Evolutionary conservation across 2,888 invertebrate species (phyloP), one percentile per base, ranked within the genome.

Genomic region (Lampropteryx suffumata): DNA sequence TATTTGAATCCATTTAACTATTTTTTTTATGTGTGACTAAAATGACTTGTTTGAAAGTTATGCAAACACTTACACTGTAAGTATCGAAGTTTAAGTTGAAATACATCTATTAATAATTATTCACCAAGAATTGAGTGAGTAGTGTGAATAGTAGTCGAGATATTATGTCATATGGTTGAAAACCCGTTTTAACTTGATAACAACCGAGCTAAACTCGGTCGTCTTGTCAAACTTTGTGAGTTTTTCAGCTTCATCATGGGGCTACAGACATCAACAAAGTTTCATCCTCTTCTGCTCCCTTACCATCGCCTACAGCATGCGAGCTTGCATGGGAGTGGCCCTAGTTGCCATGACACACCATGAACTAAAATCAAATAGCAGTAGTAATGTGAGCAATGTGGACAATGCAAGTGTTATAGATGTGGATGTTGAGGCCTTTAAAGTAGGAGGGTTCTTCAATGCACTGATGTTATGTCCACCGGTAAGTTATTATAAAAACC

Each of bases 241-340:
- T 32, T 13, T 49, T 52, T 36, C 27, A 75, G 70, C 71, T 63
- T 64, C 74, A 74, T 74, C 66, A 56, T 86, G 76, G 74, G 86
- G 87, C 1, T 71, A 72, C 51, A 81, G 94, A 32, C 94, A 94
- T 65, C 77, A 91, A 27, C 94, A 94, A 70, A 87, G 91, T 11
- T 50, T 92, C 0, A 74, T 94, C 36, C 74, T 94, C 36, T 92
- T 94, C 61, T 67, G 90, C 9, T 86, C 92, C 1, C 76, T 93
- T 11, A 82, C 92, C 0, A 86, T 92, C 32, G 93, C 92, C 1
- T 94, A 93, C 73, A 92, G 92, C 7, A 90, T 93, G 79, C 79
- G 94, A 50, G 87, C 93, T 0, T 92, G 92, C 56, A 89, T 94
- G 73, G 94, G 94, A 0, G 93, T 94, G 0, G 92, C 92, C 0